These are phyloP conservation scores for Galaxea fascicularis DNA, from an alignment of 92 coral and sea anemone species.

Conservation along the genomic window DNA sequence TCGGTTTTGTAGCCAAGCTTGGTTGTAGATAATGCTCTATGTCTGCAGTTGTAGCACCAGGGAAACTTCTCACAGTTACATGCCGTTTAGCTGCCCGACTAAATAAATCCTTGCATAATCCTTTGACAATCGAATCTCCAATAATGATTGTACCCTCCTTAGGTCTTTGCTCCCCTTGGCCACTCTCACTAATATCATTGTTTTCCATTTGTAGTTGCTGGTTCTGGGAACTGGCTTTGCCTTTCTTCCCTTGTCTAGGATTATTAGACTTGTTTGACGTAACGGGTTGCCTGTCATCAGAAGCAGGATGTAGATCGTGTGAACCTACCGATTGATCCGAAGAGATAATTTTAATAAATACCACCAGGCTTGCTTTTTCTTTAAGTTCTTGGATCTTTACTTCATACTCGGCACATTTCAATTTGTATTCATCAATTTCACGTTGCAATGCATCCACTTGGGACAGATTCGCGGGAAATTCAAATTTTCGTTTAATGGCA, in stretches of 20 bases:
- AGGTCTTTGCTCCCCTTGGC: slow-evolving; percentile 21
- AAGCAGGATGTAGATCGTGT: slow-evolving; percentile 22
- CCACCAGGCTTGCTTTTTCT: slow-evolving; percentile 20
- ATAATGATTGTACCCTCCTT: slow-evolving; percentile 20
- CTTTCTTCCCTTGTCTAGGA: slow-evolving; percentile 31
- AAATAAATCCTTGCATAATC: slow-evolving; percentile 27
- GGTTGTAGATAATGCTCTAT: slow-evolving; percentile 38
- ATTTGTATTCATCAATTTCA: slow-evolving; percentile 25
- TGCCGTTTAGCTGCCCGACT: slow-evolving; percentile 11
- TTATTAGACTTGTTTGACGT: background rate
- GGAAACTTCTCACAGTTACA: slow-evolving; percentile 28
- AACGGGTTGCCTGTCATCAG: slow-evolving; percentile 30
- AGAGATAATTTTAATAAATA: slow-evolving; percentile 6
- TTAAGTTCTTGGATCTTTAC: slow-evolving; percentile 17
- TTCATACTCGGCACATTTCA: slow-evolving; percentile 23
- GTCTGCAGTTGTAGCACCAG: no score
- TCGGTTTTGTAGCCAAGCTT: slow-evolving; percentile 20
- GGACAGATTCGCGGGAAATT: slow-evolving; percentile 16
- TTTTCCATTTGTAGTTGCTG: slow-evolving; percentile 16
- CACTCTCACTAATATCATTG: slow-evolving; percentile 14
- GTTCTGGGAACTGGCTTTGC: slow-evolving; percentile 1
- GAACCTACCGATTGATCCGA: slow-evolving; percentile 13
- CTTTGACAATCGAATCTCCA: slow-evolving; percentile 43
- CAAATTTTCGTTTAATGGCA: slow-evolving; percentile 30
- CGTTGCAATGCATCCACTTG: slow-evolving; percentile 25